Base-by-base conservation (phyloP, 2,113 vertebrate genomes). In the Setophaga coronata region DNA sequence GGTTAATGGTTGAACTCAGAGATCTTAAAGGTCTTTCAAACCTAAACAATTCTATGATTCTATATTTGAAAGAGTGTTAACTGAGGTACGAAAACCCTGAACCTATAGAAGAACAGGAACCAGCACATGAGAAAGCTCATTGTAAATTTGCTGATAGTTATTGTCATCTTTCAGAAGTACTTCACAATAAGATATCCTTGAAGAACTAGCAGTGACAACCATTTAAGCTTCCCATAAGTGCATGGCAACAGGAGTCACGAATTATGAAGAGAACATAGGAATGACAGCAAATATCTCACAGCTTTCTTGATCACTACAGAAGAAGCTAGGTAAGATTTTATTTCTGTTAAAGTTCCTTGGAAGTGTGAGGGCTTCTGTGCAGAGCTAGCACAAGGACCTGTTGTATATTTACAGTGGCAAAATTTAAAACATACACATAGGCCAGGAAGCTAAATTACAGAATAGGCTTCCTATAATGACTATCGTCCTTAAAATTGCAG, bases 121-220 rank as follows among this genome's bases (percentile, higher is more conserved):
- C 20, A 81, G 70, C 10, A 33, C 43, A n/a, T 45, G 51, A 42
- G 67, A 77, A 81, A 96, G 15, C 34, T 85, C 58, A 53, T 92
- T 95, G 93, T 78, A 87, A 92, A 66, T 25, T 53, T 25, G 14
- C 56, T 89, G 89, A 90, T 66, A 82, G 43, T 84, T 76, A 70
- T 78, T 96, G 93, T 90, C 34, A 84, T 84, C 76, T 81, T 93
- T 90, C 40, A 85, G 70, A 94, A 72, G 26, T 29, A 34, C 15
- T 70, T 73, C 25, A 45, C 88, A 79, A 47, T 74, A 80, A 89
- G 51, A 50, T 67, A 34, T 38, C 48, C 65, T 93, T 67, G 82
- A 77, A 90, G 40, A 65, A 74, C 29, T 38, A 57, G 28, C 74
- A 91, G 79, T 33, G 6, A 50, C 65, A 84, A 62, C 47, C 20